Evolutionary conservation across 2,888 invertebrate species (phyloP), one percentile per base, ranked within the genome.

Genomic region (Melieria crassipennis): DNA sequence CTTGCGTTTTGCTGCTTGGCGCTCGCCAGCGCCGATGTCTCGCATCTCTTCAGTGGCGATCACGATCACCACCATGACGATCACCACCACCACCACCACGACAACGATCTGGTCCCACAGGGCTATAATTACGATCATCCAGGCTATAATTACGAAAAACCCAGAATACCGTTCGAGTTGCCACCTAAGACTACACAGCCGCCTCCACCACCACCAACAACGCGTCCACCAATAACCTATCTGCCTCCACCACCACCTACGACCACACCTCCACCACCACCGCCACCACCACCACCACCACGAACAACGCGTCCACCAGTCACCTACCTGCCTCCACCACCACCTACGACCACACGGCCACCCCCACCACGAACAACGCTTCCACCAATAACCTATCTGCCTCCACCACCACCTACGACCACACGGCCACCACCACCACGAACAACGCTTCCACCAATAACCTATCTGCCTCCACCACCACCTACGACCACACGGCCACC

Each of bases 131-230:
- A 73, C 16, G 61, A 56, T 4, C 63, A 73, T 50, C 16, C 65
- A 68, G 84, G 84, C 46, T 83, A 84, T 58, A 78, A 78, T 10
- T 84, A 83, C 69, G 79, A 78, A 52, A 74, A 78, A 66, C 84
- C 84, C 0, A 74, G 58, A 7, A 68, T 76, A 47, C 78, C 79
- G 0, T 80, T 84, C 71, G 78, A 80, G 48, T 75, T 82, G 50
- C 74, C 75, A 48, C 57, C 65, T 43, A 47, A 65, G n/a, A 61
- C 63, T 9, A 67, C 52, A 6, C 70, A 71, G 43, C 63, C 71
- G 62, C 73, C 75, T 42, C 74, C 72, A 13, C n/a, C 69, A 62
- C 43, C 43, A 45, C 45, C 65, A 43, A 30, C 30, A 30, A 30
- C 30, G 30, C 30, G 30, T 30, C 30, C 30, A 30, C 30, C 30